Percentiles rank a stretch among this genome's conserved stretches.
Evolutionary conservation across 2,113 vertebrate species (phyloP).

Genomic region (Hassar affinis): DNA sequence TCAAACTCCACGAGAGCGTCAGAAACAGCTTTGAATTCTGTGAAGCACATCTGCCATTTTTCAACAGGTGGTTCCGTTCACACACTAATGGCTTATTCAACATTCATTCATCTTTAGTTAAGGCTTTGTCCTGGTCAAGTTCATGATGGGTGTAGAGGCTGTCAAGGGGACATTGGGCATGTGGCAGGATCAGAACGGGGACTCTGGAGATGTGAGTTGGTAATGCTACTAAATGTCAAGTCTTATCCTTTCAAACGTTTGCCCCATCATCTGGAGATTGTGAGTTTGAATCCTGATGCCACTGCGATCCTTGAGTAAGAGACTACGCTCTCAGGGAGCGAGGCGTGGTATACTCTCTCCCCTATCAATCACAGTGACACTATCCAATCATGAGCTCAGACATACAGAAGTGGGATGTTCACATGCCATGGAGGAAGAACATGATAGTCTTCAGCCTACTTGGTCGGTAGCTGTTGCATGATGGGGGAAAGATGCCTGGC

Average conservation of each 20-base stretch:
- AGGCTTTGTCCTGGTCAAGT: background rate
- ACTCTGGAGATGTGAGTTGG: background rate
- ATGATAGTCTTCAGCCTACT: too few species aligned
- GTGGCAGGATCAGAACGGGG: background rate
- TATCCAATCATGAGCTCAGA: too few species aligned
- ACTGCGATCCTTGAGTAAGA: too few species aligned
- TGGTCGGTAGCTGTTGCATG: too few species aligned
- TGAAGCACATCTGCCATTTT: constrained; percentile 87
- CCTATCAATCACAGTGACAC: too few species aligned
- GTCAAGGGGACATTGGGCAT: background rate
- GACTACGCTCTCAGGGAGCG: too few species aligned
- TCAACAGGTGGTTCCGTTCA: constrained; percentile 80
- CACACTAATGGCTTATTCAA: background rate
- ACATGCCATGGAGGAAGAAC: too few species aligned
- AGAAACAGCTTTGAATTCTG: constrained; percentile 92
- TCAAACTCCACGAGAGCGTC: constrained; percentile 93
- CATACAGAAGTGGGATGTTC: too few species aligned
- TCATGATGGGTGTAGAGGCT: background rate
- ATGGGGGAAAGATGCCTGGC: too few species aligned
- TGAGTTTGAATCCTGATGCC: too few species aligned
- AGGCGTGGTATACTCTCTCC: too few species aligned
- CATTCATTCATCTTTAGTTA: background rate
- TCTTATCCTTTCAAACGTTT: background rate
- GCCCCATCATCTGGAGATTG: background rate
- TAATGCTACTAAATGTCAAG: background rate